Base-by-base conservation (phyloP, 1,140 invertebrate species). In the Drosophila bocki region DNA sequence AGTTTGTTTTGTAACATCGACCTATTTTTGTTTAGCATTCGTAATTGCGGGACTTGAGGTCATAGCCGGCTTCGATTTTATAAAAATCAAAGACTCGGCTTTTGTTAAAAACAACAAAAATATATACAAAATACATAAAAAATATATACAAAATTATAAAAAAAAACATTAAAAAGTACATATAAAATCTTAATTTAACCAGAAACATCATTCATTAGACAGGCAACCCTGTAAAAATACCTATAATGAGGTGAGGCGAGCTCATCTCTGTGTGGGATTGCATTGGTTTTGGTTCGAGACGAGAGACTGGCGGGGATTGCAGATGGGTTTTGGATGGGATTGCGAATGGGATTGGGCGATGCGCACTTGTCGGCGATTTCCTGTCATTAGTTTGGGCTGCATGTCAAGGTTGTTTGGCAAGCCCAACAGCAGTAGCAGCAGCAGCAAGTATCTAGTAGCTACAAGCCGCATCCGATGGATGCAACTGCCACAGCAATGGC, bases 331-430 rank as follows among this genome's bases (percentile, higher is more conserved):
- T 13, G 11, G 4, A 29, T 48, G 48, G 63, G 26, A 26, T 45
- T 39, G 37, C 37, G 56, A 33, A 54, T 44, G 32, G 48, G 41
- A 19, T 71, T 79, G 62, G 59, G 67, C 68, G 53, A 56, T 72
- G 72, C 72, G 72, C 84, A 88, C 84, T 88, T 88, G 85, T 71
- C 85, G 77, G 69, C 85, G 62, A 81, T 90, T 88, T 88, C 84
- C 84, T 90, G 84, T 84, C 84, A 88, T 88, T 88, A 88, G 77
- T 81, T 88, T 78, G 65, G 65, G 62, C 77, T 63, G 68, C 77
- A 80, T 88, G 80, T 87, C 84, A 87, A 87, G 84, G 84, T 88
- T 87, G 84, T 84, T 78, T 53, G 83, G 83, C 84, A 87, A 87
- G 77, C 84, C 84, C 84, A 88, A 76, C 62, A 75, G 78, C 61